A percentile compares a stretch with the other conserved stretches of the same genome.
These are phyloP conservation scores for Marisa cornuarietis DNA, from an alignment of 1,140 invertebrate genomes.

Conservation along the genomic window DNA sequence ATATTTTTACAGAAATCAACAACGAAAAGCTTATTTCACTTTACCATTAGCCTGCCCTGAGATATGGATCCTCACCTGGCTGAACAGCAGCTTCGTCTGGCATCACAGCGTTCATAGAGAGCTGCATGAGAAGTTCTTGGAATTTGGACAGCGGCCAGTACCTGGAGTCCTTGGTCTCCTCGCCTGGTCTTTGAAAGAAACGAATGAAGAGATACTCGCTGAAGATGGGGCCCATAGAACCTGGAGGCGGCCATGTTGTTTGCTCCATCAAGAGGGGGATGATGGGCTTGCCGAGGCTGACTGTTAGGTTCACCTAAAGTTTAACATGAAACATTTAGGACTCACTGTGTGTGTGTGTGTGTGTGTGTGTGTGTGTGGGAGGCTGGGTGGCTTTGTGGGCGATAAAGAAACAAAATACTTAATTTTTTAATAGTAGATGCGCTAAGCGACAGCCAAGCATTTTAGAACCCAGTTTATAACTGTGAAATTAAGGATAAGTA, in stretches of 20 bases:
- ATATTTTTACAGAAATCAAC: no score
- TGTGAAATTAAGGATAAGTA: no score
- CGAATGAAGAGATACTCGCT: conserved; percentile 61
- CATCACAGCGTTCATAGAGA: conserved; percentile 41
- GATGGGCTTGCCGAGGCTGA: conserved; percentile 55
- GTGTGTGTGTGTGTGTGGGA: no score
- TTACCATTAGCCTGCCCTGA: neutral
- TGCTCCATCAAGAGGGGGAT: conserved; percentile 61
- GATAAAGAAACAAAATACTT: no score
- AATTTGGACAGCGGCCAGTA: conserved; percentile 58
- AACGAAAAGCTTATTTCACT: neutral
- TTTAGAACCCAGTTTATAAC: no score
- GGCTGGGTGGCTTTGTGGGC: no score
- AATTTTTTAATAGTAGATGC: no score
- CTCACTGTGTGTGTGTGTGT: no score
- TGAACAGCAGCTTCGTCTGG: conserved; percentile 42
- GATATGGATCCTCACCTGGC: conserved; percentile 27
- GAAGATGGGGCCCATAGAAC: conserved; percentile 63
- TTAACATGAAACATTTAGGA: no score
- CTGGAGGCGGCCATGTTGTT: conserved; percentile 58
- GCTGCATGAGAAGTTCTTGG: conserved; percentile 59
- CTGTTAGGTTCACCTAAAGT: conserved; percentile 57
- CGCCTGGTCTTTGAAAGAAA: conserved; percentile 44
- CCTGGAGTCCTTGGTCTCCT: conserved; percentile 39
- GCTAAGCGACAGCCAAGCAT: no score